Evolutionary conservation across 2,797 vertebrate genomes (phyloP).

Genomic region (Falco peregrinus): DNA sequence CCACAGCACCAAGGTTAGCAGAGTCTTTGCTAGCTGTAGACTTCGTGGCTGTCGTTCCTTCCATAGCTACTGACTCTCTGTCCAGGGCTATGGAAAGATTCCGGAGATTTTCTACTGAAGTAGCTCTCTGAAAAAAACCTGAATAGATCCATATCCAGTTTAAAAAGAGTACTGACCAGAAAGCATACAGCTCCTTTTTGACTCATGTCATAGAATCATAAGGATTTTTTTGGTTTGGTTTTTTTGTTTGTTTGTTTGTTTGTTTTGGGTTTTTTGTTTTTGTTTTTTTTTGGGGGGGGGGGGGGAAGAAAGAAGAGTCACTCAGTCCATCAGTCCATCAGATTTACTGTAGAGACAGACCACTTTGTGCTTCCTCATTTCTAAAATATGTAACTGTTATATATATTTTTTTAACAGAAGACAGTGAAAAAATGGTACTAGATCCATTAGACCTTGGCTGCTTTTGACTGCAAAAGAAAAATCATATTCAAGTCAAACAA

Average conservation of each 20-base stretch:
- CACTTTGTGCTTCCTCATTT: background rate
- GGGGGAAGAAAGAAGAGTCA: background rate
- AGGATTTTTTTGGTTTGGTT: background rate
- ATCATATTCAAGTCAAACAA: background rate
- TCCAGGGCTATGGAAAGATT: background rate
- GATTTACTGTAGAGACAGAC: background rate
- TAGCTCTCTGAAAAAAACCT: constrained; percentile 3
- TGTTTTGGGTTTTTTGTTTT: too few relatives aligned
- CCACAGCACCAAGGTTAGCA: background rate
- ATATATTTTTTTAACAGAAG: background rate
- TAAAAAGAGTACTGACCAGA: background rate
- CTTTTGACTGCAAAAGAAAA: constrained; percentile 6
- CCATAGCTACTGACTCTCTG: background rate
- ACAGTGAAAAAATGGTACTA: background rate
- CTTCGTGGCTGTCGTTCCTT: background rate
- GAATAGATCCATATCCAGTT: background rate
- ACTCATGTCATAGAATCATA: background rate
- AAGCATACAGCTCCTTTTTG: background rate
- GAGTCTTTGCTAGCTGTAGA: background rate
- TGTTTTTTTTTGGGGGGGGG: background rate
- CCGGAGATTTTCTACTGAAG: background rate
- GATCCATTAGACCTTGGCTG: background rate
- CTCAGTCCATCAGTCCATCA: background rate
- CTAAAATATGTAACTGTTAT: background rate
- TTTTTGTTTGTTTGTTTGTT: too few relatives aligned